Evolutionary conservation across 2,113 vertebrate genomes (phyloP).

Genomic region (Calidris pygmaea): DNA sequence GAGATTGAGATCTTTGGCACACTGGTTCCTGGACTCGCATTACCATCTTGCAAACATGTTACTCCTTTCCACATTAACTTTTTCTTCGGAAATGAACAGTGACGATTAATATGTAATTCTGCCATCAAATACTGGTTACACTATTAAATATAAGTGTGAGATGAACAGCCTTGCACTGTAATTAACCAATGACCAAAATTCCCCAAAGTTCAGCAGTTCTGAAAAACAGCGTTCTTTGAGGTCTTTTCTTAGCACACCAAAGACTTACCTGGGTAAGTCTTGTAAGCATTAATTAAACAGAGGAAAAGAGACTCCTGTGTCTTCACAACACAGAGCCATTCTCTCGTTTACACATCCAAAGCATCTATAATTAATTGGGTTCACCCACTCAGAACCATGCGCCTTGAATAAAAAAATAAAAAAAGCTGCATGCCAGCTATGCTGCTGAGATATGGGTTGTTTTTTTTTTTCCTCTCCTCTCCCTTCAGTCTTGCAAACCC

Average conservation of each 20-base stretch:
- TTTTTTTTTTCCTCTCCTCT: background rate
- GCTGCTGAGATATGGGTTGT: background rate
- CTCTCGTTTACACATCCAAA: background rate
- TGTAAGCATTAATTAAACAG: constrained; percentile 21
- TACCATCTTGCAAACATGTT: background rate
- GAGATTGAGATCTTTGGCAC: background rate
- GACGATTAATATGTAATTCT: background rate
- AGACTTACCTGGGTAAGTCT: background rate
- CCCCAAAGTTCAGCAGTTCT: background rate
- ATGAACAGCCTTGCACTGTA: background rate
- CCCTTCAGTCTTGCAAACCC: background rate
- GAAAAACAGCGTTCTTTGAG: background rate
- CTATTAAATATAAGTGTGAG: background rate
- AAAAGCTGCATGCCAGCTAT: background rate
- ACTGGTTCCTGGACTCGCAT: background rate
- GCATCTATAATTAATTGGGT: background rate
- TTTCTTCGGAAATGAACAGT: background rate
- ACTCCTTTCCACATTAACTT: background rate
- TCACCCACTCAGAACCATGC: background rate
- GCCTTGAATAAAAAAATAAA: background rate
- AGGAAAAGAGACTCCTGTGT: constrained; percentile 6
- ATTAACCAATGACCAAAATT: background rate
- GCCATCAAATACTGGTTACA: background rate
- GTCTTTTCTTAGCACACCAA: background rate
- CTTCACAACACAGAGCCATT: background rate